Base-by-base conservation (phyloP, 2,888 invertebrate species). In the Platerodrilus igneus region DNA sequence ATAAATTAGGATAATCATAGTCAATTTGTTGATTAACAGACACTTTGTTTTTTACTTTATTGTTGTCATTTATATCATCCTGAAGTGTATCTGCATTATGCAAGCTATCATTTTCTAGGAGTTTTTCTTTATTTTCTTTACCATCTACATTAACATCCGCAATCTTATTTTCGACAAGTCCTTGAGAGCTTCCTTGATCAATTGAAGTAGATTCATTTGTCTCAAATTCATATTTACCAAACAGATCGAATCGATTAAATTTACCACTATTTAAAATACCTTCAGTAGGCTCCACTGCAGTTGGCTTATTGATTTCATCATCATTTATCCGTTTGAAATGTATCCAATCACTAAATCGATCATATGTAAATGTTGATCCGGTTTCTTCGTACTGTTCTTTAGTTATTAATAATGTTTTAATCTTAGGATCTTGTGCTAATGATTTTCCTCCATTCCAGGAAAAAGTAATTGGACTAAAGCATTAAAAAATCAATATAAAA, bases 381-480 rank as follows among this genome's bases (percentile, higher is more conserved):
- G 85, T 79, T 63, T 95, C 94, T 47, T 93, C 91, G 64, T 91
- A 96, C 55, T 93, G 86, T 50, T 88, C 85, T 54, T 80, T 81
- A 0, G 88, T 86, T 2, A 93, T 80, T 44, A 86, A 70, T 52
- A 78, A 74, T 0, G 76, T 78, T 46, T 79, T 75, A 52, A 93
- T 87, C 22, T 81, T 77, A 4, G 85, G 74, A 61, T 86, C 83
- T 52, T 78, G 72, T 3, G 87, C 79, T 23, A 95, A 69, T 25
- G 76, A 66, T 51, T 80, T 82, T 0, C 93, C 96, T 3, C 94
- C 95, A 56, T 83, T 77, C 95, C 95, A 96, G 0, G 91, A 78
- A 64, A 90, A 90, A 0, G 82, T 81, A 2, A 86, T 64, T 0
- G 95, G 90, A 58, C 87, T 86, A 47, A 33, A 57, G 56, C 22